Base-by-base conservation (phyloP, 2,113 vertebrate genomes). In the Cathartes aura region DNA sequence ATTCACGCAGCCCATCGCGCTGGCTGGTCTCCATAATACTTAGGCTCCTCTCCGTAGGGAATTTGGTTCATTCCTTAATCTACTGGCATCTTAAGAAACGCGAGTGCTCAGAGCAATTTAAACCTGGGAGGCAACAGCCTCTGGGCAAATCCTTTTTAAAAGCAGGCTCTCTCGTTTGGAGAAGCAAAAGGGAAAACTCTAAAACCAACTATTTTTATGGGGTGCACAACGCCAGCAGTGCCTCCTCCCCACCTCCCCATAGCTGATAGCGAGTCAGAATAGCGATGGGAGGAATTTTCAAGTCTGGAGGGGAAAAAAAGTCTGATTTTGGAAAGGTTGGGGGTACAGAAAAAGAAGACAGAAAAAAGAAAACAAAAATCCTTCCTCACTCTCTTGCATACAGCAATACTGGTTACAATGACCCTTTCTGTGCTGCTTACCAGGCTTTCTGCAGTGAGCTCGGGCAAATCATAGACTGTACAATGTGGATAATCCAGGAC, bases 371-470 rank as follows among this genome's bases (percentile, higher is more conserved):
- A 86, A 7, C 3, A 66, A 53, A 64, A 53, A 8, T 34, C 82
- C 36, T 87, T 70, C 56, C 76, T 95, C 27, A 8, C 14, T 6
- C 47, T 67, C 32, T 43, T 2, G 1, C 50, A 6, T 0, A 20
- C 11, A 63, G 76, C n/a, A 45, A 11, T 38, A 21, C 17, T 38
- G 47, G 15, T 66, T 92, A 89, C 68, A 80, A 86, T 83, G 67
- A 5, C 43, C 50, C 63, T 83, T 29, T 19, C 48, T 45, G 30
- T n/a, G 87, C 68, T 53, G 97, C 99, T 99, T 98, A 99, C 99
- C 99, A 99, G 98, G 95, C 99, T 99, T 95, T 99, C 99, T 0
- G 99, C 99, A 3, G 99, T 99, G 68, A 99, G 99, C 96, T 99
- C 99, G 0, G 99, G 99, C 98, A 99, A 95, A 92, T 99, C 99